Evolutionary conservation across 2,797 vertebrate species (phyloP), one percentile per base, ranked within the genome.

Genomic region (Anguilla pacifica): DNA sequence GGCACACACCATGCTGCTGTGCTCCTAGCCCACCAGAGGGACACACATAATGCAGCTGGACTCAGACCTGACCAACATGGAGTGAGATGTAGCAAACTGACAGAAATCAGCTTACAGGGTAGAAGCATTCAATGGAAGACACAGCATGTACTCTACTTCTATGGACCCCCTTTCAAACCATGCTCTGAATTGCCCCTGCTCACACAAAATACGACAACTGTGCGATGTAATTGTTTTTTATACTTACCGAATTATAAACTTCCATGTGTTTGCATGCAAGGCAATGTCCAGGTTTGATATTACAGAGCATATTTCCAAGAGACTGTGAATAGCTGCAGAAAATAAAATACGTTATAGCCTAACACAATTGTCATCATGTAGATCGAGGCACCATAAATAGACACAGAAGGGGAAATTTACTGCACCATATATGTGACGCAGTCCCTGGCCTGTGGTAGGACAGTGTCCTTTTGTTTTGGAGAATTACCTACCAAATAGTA

Each of bases 201-300:
- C 31, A 35, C n/a, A 11, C 28, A 49, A n/a, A 49, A 49, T 49
- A 51, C 19, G 6, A 82, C 43, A 82, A 74, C 2, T 35, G 19
- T 25, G 43, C 7, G 25, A 81, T 22, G 9, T 49, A 49, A 88
- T 1, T 61, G 64, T 28, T 39, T 51, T 9, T 70, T 35, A 55
- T 61, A 97, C 97, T 94, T 94, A 99, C 98, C 97, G 99, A 94
- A 99, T 97, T 72, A 99, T 97, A 93, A 97, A 99, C 91, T 99
- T 99, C 98, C 98, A 99, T 0, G 98, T 98, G 91, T 99, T 99
- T 88, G 98, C 98, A 93, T 99, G 97, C 90, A 99, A 95, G 0
- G 98, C 97, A 0, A 98, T 96, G 92, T 99, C 98, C 96, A 99
- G 96, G 85, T 94, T 96, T 70, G 97, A 97, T 94, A 99, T 97